phyloP scores from a whole-genome alignment of 2,888 invertebrate genomes.

The Leucoptera coffeella region DNA sequence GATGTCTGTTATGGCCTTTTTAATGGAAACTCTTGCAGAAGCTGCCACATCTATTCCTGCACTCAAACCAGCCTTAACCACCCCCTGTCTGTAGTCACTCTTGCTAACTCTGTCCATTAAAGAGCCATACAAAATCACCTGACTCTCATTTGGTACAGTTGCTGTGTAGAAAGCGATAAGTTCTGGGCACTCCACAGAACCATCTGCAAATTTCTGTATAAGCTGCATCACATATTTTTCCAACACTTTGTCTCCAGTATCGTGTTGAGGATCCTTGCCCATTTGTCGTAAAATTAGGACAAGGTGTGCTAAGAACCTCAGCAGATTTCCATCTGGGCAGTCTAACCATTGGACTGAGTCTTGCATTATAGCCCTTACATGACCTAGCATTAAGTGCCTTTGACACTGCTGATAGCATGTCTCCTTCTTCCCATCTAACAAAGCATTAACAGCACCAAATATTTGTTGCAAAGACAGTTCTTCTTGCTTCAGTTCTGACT shows the following conservation, averaged over 20 bases:
- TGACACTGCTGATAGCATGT: constrained; percentile 73
- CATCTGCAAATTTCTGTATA: constrained; percentile 47
- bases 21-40: constrained; percentile 80
- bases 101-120: constrained; percentile 63
- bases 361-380: constrained; percentile 66
- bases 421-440: constrained; percentile 52
- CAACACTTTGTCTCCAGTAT: constrained; percentile 68
- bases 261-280: constrained; percentile 64
- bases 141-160: constrained; percentile 56
- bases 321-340: constrained; percentile 45
- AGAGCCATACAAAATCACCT: constrained; percentile 58
- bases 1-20: constrained; percentile 54
- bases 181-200: constrained; percentile 61
- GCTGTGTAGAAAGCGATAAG: constrained; percentile 83
- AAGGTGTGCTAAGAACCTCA: constrained; percentile 81
- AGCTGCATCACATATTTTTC: constrained; percentile 67
- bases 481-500: constrained; percentile 24
- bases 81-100: constrained; percentile 57
- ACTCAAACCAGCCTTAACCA: constrained; percentile 64
- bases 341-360: constrained; percentile 63
- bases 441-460: constrained; percentile 33
- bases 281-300: constrained; percentile 76
- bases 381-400: constrained; percentile 78
- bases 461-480: constrained; percentile 34
- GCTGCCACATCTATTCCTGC: constrained; percentile 78